These are phyloP conservation scores for Coleophora flavipennella DNA, from an alignment of 2,888 invertebrate genomes.

Conservation along the genomic window DNA sequence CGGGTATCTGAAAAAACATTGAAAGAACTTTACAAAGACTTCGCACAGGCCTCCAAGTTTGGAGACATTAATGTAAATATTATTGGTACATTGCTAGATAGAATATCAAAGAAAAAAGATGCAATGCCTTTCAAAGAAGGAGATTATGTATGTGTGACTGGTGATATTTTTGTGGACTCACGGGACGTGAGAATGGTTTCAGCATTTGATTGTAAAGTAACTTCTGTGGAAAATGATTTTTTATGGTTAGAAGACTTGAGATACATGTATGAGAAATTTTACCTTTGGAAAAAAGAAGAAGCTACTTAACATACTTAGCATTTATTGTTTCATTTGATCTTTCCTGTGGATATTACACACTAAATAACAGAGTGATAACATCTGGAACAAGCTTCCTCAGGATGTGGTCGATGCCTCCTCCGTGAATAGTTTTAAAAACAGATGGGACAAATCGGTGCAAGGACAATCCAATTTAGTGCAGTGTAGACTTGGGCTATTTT, in stretches of 20 bases:
- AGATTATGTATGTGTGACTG: slow-evolving; percentile 38
- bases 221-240: slow-evolving; percentile 43
- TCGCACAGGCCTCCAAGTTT: slow-evolving; percentile 29
- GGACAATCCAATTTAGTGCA: no score
- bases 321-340: no score
- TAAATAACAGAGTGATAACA: no score
- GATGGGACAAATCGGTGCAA: no score
- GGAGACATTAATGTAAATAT: slow-evolving; percentile 37
- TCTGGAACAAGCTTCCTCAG: no score
- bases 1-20: slow-evolving; percentile 26
- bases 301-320: no score
- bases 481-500: no score
- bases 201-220: slow-evolving; percentile 40
- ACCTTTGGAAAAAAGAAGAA: slow-evolving; percentile 27
- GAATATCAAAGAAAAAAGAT: slow-evolving; percentile 29
- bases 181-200: slow-evolving; percentile 44
- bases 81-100: slow-evolving; percentile 42
- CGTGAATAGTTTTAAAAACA: no score
- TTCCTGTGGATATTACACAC: no score
- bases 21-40: slow-evolving; percentile 34
- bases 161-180: slow-evolving; percentile 50
- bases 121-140: slow-evolving; percentile 36
- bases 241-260: slow-evolving; percentile 58
- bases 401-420: no score
- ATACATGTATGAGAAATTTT: slow-evolving; percentile 57